phyloP scores from a whole-genome alignment of 2,888 invertebrate species.

The Protodeltote pygarga region DNA sequence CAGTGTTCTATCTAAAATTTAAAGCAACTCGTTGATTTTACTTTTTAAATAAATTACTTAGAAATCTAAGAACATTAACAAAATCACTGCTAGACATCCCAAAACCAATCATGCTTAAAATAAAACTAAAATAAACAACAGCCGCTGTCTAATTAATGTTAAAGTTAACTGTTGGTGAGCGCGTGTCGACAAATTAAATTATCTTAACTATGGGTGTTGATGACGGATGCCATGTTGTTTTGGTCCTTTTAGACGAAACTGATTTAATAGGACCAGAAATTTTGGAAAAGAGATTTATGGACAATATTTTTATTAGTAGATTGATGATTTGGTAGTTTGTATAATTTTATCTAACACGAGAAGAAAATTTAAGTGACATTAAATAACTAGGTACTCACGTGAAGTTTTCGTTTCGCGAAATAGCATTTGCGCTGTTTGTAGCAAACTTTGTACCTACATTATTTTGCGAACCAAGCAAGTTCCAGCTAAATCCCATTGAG shows the following conservation, averaged over 20 bases:
- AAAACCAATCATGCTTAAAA: conserved; percentile 25
- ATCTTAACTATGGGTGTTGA: conserved; percentile 22
- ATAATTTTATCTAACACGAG: too few relatives aligned
- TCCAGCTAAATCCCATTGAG: too few relatives aligned
- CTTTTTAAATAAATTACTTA: not conserved
- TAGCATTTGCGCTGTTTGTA: too few relatives aligned
- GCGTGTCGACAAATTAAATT: conserved; percentile 42
- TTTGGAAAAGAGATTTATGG: not conserved
- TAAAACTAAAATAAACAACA: conserved; percentile 30
- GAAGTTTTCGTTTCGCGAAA: too few relatives aligned
- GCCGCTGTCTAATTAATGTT: conserved; percentile 36
- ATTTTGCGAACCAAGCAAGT: too few relatives aligned
- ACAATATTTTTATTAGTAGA: too few relatives aligned
- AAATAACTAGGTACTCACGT: too few relatives aligned
- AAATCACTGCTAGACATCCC: conserved; percentile 2
- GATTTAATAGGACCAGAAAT: not conserved
- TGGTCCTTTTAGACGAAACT: conserved; percentile 8
- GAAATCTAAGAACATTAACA: conserved; percentile 11
- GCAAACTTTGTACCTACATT: too few relatives aligned
- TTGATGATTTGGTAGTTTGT: too few relatives aligned
- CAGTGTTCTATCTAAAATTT: too few relatives aligned
- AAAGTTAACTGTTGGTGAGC: conserved; percentile 31
- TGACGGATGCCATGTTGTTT: conserved; percentile 26
- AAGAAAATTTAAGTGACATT: too few relatives aligned
- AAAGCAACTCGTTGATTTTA: not conserved